These are phyloP conservation scores for Siniperca knerii DNA, from an alignment of 2,113 vertebrate species.

Conservation along the genomic window DNA sequence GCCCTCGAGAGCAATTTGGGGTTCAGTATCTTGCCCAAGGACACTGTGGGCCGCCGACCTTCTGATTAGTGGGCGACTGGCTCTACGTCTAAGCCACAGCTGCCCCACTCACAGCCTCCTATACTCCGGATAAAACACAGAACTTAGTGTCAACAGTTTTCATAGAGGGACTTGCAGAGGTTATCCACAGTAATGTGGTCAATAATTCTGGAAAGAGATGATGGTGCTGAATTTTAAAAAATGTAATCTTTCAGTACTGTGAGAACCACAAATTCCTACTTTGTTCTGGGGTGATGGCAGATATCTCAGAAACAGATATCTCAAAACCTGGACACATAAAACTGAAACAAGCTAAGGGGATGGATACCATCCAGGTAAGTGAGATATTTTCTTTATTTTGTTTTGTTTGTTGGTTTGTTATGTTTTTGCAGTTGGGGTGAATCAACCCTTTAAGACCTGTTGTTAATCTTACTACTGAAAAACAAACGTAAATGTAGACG, in stretches of 20 bases:
- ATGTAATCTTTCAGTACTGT: background rate
- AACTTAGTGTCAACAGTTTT: background rate
- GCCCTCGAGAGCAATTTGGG: too few relatives aligned
- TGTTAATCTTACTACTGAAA: slow-evolving; percentile 28
- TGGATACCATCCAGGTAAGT: too few relatives aligned
- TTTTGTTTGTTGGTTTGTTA: background rate
- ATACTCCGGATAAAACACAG: background rate
- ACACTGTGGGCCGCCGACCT: too few relatives aligned
- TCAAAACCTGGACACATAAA: background rate
- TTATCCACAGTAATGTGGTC: slow-evolving; percentile 24
- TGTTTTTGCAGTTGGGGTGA: background rate
- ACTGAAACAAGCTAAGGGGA: too few relatives aligned
- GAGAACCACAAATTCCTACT: background rate
- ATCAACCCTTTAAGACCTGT: background rate
- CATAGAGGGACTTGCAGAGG: slow-evolving; percentile 3
- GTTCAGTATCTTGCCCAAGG: too few relatives aligned
- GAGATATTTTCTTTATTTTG: background rate
- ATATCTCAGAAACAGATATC: background rate
- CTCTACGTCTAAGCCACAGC: too few relatives aligned
- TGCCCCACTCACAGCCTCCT: background rate
- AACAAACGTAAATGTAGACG: slow-evolving; percentile 9
- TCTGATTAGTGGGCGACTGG: too few relatives aligned
- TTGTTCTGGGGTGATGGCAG: background rate
- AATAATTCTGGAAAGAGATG: slow-evolving; percentile 8
- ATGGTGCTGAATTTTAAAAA: background rate